Evolutionary conservation across 2,888 invertebrate species (phyloP).

Genomic region (Hyppa rectilinea): DNA sequence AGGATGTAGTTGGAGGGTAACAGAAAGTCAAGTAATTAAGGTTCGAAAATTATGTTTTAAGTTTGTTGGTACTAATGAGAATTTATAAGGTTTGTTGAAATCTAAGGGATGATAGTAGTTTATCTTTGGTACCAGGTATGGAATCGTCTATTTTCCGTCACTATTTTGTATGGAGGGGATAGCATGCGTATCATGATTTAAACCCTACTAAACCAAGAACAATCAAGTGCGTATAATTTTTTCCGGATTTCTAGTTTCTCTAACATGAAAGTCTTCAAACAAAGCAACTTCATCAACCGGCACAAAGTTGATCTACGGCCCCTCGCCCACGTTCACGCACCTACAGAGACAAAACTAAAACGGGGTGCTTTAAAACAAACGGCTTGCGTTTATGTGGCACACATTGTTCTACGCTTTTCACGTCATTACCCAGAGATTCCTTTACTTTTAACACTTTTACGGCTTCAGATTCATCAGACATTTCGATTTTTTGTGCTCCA

Average conservation of each 20-base stretch:
- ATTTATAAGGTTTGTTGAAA: conserved; percentile 50
- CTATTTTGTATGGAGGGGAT: no score
- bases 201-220: not conserved
- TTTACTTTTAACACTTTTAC: conserved; percentile 43
- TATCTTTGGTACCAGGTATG: no score
- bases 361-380: conserved; percentile 63
- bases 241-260: not conserved
- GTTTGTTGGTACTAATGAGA: conserved; percentile 52
- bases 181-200: no score
- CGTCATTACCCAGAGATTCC: conserved; percentile 55
- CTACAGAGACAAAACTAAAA: conserved; percentile 64
- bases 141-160: no score
- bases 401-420: conserved; percentile 51
- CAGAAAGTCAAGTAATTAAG: conserved; percentile 50
- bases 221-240: not conserved
- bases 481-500: not conserved
- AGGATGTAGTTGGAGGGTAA: conserved; percentile 28
- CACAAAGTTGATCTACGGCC: conserved; percentile 48
- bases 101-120: conserved; percentile 26
- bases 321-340: conserved; percentile 22
- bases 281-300: conserved; percentile 14
- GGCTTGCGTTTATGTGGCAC: conserved; percentile 55
- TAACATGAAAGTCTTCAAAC: conserved; percentile 13
- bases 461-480: not conserved
- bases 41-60: conserved; percentile 51